Percentiles rank a stretch among this genome's conserved stretches.
phyloP scores from a whole-genome alignment of 2,113 vertebrate genomes.

The Psilopsiagon aurifrons region DNA sequence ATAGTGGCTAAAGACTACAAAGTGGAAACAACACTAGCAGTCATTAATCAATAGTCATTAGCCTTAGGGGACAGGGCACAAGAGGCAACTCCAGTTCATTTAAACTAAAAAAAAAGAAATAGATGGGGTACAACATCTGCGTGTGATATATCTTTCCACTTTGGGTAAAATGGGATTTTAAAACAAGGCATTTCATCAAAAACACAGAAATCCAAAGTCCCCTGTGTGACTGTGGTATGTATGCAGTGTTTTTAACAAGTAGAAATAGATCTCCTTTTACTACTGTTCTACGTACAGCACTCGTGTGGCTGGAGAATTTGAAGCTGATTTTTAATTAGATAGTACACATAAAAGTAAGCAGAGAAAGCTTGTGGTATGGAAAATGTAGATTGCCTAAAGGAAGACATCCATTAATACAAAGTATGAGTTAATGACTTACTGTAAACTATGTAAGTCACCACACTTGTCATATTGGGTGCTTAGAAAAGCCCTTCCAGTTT shows the following conservation, averaged over 20 bases:
- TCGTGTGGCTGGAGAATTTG: not conserved
- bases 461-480: not conserved
- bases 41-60: not conserved
- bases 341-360: not conserved
- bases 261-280: not conserved
- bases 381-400: not conserved
- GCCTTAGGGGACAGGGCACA: not conserved
- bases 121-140: not conserved
- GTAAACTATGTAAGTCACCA: not conserved
- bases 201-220: not conserved
- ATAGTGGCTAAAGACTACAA: not conserved
- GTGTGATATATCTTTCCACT: not conserved
- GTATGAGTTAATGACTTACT: not conserved
- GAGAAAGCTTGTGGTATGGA: not conserved
- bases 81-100: not conserved
- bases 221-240: not conserved
- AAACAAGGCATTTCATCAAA: not conserved
- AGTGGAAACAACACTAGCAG: not conserved
- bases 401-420: not conserved
- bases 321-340: not conserved
- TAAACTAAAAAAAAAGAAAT: not conserved
- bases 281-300: not conserved
- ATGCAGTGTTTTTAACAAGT: not conserved
- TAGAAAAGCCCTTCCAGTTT: not conserved
- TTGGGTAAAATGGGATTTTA: not conserved